Base-by-base conservation (phyloP, 1,140 invertebrate genomes). In the Philopotamus ludificatus region DNA sequence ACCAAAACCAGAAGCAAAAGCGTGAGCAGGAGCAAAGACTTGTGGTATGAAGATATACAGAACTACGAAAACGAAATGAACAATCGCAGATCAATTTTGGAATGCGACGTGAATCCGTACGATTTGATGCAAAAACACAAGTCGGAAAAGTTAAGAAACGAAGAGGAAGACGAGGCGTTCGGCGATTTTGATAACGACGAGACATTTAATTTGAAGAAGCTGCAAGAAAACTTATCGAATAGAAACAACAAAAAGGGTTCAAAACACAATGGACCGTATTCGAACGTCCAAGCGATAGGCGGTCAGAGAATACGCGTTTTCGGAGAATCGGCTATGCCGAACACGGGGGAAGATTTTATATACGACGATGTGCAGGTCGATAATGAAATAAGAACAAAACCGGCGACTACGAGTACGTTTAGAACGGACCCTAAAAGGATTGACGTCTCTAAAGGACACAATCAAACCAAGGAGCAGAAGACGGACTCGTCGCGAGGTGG, bases 81-180 rank as follows among this genome's bases (percentile, higher is more conserved):
- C 60, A 83, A 70, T 71, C 79, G 73, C 15, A 84, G 85, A 49
- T 92, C 90, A 16, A 94, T 94, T 64, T 78, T 94, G 12, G 88
- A 92, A 71, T 92, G 90, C 75, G 85, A 92, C 73, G 88, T 93
- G 10, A 93, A 91, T 77, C 90, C 92, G 3, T 94, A 94, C 71
- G 88, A 92, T 51, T 77, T 94, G 64, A 85, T 93, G 54, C 85
- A 85, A 65, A 74, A 75, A 60, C 74, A 72, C 51, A 75, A 74
- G 47, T 26, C 63, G 16, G 65, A 70, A 64, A 66, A 70, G 20
- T 49, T 66, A 26, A 34, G 45, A 23, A 23, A 18, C 8, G 63
- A 49, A 49, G 57, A 54, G 9, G 68, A 70, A 12, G 67, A 68
- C 23, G 68, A 70, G 15, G 68, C 49, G 8, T 70, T 70, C 55